These are phyloP conservation scores for Oreochromis mossambicus DNA, from an alignment of 2,797 vertebrate genomes.

Conservation along the genomic window DNA sequence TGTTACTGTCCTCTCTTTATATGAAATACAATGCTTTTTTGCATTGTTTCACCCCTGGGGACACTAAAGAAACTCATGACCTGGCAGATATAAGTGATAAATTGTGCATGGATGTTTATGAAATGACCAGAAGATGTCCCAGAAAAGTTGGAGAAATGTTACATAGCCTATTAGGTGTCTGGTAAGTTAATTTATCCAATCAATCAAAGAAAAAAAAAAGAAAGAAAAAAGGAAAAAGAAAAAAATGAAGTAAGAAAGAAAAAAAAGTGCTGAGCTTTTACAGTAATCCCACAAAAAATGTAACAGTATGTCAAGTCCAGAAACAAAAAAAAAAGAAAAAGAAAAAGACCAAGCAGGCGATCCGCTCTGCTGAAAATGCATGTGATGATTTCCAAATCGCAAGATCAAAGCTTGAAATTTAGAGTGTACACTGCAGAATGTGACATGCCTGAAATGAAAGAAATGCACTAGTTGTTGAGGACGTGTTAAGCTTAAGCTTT, in stretches of 20 bases:
- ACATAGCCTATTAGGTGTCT: background rate
- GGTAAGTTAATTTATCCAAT: background rate
- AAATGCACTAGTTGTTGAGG: background rate
- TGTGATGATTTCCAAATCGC: background rate
- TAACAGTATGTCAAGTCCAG: background rate
- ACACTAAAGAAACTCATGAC: slow-evolving; percentile 14
- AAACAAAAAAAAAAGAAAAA: background rate
- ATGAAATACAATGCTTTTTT: slow-evolving; percentile 1
- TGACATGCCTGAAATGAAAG: background rate
- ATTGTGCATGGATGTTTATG: slow-evolving; percentile 36
- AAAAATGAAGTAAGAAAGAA: background rate
- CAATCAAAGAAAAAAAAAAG: background rate
- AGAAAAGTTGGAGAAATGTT: slow-evolving; percentile 7
- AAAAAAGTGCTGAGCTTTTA: background rate
- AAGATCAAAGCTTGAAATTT: background rate
- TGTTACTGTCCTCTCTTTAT: slow-evolving; percentile 3
- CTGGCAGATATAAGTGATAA: slow-evolving; percentile 34
- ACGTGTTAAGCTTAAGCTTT: background rate
- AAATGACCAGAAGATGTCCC: slow-evolving; percentile 37
- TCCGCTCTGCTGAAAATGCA: background rate
- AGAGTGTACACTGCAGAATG: background rate
- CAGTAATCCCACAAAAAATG: background rate
- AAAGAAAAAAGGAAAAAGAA: accelerated
- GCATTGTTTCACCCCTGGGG: background rate
- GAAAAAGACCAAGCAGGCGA: background rate